These are phyloP conservation scores for Clivina fossor DNA, from an alignment of 2,888 invertebrate species.

Conservation along the genomic window DNA sequence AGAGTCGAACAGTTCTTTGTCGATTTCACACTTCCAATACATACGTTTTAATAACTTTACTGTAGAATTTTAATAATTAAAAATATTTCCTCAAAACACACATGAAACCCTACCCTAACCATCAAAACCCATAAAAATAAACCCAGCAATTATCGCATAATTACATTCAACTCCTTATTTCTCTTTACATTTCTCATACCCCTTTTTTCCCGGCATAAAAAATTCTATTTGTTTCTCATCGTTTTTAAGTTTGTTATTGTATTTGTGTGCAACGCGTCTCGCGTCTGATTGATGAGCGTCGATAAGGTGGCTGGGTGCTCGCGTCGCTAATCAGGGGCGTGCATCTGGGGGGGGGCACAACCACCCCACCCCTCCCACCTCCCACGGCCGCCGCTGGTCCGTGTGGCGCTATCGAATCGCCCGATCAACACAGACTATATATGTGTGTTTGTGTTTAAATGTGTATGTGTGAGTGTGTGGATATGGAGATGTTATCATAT, in stretches of 20 bases:
- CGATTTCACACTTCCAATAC: too few relatives aligned
- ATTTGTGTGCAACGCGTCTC: constrained; percentile 49
- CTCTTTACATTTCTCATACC: too few relatives aligned
- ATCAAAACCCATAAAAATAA: too few relatives aligned
- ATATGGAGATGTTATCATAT: constrained; percentile 59
- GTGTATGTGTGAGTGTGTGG: constrained; percentile 30
- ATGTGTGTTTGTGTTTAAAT: too few relatives aligned
- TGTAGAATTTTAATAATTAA: too few relatives aligned
- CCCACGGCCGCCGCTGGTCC: constrained; percentile 24
- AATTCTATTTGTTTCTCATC: constrained; percentile 34
- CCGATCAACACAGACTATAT: constrained; percentile 49
- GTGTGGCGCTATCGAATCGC: constrained; percentile 47
- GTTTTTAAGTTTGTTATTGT: constrained; percentile 44
- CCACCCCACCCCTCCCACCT: constrained; percentile 16
- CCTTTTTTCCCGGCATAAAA: too few relatives aligned
- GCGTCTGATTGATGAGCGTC: constrained; percentile 54
- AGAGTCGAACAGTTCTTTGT: too few relatives aligned
- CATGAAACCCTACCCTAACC: too few relatives aligned
- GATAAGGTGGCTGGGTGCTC: constrained; percentile 48
- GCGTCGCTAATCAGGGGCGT: constrained; percentile 29
- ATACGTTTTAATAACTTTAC: too few relatives aligned
- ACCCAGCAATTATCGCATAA: too few relatives aligned
- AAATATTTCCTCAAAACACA: too few relatives aligned
- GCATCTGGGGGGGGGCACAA: constrained; percentile 30
- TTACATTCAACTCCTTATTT: too few relatives aligned